A percentile compares a stretch with the other conserved stretches of the same genome.
Evolutionary conservation across 2,888 invertebrate species (phyloP).

Genomic region (Hoplodrina blanda): DNA sequence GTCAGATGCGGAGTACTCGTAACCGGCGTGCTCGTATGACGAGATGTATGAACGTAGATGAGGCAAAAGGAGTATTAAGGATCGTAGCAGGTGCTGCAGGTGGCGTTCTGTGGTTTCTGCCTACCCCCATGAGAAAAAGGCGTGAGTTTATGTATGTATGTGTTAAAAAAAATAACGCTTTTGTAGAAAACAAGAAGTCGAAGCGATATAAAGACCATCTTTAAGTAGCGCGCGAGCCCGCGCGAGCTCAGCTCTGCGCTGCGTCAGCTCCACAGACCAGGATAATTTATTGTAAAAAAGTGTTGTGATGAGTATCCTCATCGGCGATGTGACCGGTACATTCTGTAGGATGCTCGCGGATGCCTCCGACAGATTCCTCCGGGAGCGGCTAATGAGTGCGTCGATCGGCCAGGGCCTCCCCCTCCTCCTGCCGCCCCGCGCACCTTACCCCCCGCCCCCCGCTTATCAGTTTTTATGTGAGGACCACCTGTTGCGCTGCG

Average conservation of each 20-base stretch:
- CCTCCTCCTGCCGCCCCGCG: neutral
- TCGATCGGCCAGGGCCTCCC: constrained; percentile 1
- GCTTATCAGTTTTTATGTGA: constrained; percentile 65
- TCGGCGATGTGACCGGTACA: constrained; percentile 42
- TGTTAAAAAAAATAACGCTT: neutral
- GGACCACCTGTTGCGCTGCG: constrained; percentile 63
- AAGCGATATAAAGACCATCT: too few species aligned
- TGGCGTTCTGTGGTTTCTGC: too few species aligned
- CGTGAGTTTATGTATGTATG: too few species aligned
- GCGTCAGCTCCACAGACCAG: constrained; percentile 8
- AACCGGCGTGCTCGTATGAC: too few species aligned
- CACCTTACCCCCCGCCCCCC: constrained; percentile 10
- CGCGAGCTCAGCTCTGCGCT: neutral
- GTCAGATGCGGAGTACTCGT: too few species aligned
- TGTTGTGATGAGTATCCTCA: constrained; percentile 28
- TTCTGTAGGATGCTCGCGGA: constrained; percentile 38
- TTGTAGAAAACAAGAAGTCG: too few species aligned
- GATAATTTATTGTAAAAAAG: constrained; percentile 33
- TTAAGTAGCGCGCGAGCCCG: neutral
- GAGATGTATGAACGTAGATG: too few species aligned
- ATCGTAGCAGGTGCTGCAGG: too few species aligned
- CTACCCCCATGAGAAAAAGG: too few species aligned
- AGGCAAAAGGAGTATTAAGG: too few species aligned
- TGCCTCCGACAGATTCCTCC: constrained; percentile 46
- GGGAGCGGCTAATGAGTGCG: constrained; percentile 61